Evolutionary conservation across 2,113 vertebrate species (phyloP).

Genomic region (Hippocampus guttulatus): DNA sequence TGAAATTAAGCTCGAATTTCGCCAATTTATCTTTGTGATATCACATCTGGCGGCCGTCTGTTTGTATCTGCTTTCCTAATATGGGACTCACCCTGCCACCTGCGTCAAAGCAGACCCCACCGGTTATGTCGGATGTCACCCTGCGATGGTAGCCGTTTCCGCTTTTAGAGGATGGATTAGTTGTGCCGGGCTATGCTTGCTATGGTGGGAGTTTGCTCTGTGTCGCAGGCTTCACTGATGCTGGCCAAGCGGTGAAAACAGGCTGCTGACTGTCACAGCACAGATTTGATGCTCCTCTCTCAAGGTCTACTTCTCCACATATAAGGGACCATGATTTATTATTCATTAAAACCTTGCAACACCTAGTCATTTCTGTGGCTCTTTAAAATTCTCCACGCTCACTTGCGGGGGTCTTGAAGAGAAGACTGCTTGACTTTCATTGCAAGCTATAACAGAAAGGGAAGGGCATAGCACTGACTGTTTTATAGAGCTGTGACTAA

Average conservation of each 20-base stretch:
- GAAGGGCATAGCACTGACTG: slow-evolving; percentile 27
- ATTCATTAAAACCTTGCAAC: slow-evolving; percentile 52
- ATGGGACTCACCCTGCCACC: slow-evolving; percentile 31
- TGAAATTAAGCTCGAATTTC: slow-evolving; percentile 18
- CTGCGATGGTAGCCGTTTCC: slow-evolving; percentile 17
- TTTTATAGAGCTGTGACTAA: slow-evolving; percentile 28
- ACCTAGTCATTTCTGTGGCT: slow-evolving; percentile 56
- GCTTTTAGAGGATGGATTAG: slow-evolving; percentile 52
- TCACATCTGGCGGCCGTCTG: slow-evolving; percentile 50
- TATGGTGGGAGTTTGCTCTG: slow-evolving; percentile 8
- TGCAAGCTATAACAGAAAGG: slow-evolving; percentile 24
- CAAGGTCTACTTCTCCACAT: slow-evolving; percentile 52
- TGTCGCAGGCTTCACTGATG: slow-evolving; percentile 12
- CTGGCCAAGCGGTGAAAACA: slow-evolving; percentile 22
- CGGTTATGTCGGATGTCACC: slow-evolving; percentile 23
- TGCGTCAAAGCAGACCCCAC: slow-evolving; percentile 31
- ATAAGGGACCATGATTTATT: slow-evolving; percentile 52
- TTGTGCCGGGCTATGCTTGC: neutral
- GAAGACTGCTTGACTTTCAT: slow-evolving; percentile 45
- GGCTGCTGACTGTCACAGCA: slow-evolving; percentile 49
- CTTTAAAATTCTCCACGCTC: slow-evolving; percentile 56
- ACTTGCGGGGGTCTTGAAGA: slow-evolving; percentile 29
- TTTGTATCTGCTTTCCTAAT: slow-evolving; percentile 46
- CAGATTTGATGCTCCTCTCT: slow-evolving; percentile 50
- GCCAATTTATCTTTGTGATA: slow-evolving; percentile 59